Base-by-base conservation (phyloP, 2,888 invertebrate genomes). In the Macropis europaea region DNA sequence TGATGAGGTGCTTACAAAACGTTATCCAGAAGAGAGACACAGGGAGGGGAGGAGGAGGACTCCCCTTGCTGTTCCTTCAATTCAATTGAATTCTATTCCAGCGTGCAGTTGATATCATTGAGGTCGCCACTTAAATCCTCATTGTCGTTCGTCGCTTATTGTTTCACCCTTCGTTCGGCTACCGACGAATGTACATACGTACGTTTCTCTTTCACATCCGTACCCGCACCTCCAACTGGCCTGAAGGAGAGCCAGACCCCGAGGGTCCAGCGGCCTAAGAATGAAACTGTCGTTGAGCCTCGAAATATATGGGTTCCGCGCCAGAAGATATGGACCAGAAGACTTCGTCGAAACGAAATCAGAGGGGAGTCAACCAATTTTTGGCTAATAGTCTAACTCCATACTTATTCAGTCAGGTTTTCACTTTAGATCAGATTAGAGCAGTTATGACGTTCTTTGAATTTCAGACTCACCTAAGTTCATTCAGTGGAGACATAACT, bases 41-140 rank as follows among this genome's bases (percentile, higher is more conserved):
- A 59, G 67, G 59, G 62, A 74, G 64, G 59, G 54, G 72, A 73
- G 69, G 78, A 75, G 73, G 80, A 79, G 76, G 66, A 77, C 76
- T 82, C 79, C 86, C 86, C 86, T 80, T 76, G 77, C 84, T 81
- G 87, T 88, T 89, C 87, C 89, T 89, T 89, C 88, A 87, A 87
- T 89, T 88, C 88, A 89, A 89, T 89, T 89, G 88, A 89, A 89
- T 89, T 89, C 88, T 89, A 89, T 89, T 89, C 87, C 87, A 82
- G 85, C 85, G 84, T 88, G 88, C 88, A 88, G 89, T 89, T 89
- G 88, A 88, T 88, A 89, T 88, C 89, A 89, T 89, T 88, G 89
- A 89, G 89, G 88, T 89, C 89, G 88, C 87, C 89, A 89, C 89
- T 89, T 89, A 88, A 89, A 89, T 88, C 87, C 87, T 89, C 89